Base-by-base conservation (phyloP, 2,113 vertebrate species). In the Oreotragus oreotragus region DNA sequence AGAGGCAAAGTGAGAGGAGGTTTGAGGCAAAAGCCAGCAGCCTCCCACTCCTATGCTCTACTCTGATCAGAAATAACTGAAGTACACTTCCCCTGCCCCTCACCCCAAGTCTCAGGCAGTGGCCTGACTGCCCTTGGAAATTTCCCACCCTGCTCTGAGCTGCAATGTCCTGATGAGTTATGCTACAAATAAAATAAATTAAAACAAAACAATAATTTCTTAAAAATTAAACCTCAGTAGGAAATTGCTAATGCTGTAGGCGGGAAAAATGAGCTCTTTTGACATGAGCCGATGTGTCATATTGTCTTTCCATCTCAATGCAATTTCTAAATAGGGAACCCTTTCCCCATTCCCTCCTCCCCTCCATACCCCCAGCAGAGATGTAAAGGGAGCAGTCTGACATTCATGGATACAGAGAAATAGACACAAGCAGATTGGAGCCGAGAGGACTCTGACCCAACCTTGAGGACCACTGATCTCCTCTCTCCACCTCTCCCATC, bases 251-350 rank as follows among this genome's bases (percentile, higher is more conserved):
- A 95, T 96, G 97, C 96, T 90, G 98, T 98, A 96, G 97, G 98
- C 88, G 62, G 96, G 80, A 95, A 96, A 93, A 97, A 97, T 87
- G 95, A 97, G 79, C 80, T 97, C 93, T 80, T 98, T 93, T 98
- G 98, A 98, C 98, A 97, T 97, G 91, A 98, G 93, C 91, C 0
- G 43, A 98, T 98, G 98, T 98, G 98, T 98, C 98, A 98, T 96
- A 95, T 88, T 94, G 94, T 97, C 98, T 97, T 97, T 93, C 96
- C 80, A 96, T 97, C 94, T 97, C 95, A 91, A 83, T 87, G 95
- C 94, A 33, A 94, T 96, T 98, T 98, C 97, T 97, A 98, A 98
- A 98, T 98, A 97, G 90, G 97, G 97, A 98, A 88, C 96, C 92
- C 89, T 96, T 91, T 95, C 83, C 97, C 64, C 87, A 51, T 88